These are phyloP conservation scores for Bergia sp. DNA, from an alignment of 92 coral and sea anemone species.

Conservation along the genomic window DNA sequence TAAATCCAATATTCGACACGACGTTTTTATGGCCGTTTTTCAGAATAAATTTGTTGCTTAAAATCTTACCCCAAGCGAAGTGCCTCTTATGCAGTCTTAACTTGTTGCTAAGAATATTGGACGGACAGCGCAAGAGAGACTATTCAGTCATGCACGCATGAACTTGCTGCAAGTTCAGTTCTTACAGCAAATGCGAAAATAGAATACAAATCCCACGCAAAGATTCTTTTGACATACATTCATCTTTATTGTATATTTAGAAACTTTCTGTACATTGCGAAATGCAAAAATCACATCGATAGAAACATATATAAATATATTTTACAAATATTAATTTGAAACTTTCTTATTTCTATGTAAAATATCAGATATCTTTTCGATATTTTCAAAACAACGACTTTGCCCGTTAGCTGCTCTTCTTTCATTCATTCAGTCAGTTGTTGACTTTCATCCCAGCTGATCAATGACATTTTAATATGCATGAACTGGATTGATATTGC, in stretches of 20 bases:
- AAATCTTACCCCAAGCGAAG: not conserved
- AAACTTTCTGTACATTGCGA: constrained; percentile 44
- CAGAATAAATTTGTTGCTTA: not conserved
- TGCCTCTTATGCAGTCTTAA: not conserved
- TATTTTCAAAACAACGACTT: not conserved
- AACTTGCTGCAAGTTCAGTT: not conserved
- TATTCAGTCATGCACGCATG: constrained; percentile 29
- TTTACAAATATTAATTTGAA: constrained; percentile 32
- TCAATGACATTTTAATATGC: constrained; percentile 40
- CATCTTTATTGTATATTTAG: constrained; percentile 14
- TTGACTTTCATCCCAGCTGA: constrained; percentile 42
- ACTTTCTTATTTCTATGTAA: not conserved
- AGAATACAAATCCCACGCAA: constrained; percentile 25
- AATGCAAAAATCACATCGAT: constrained; percentile 12
- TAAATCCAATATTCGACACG: not conserved
- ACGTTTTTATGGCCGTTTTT: constrained; percentile 15
- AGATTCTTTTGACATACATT: constrained; percentile 37
- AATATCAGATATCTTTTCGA: not conserved
- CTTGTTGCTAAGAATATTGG: not conserved
- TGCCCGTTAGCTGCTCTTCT: constrained; percentile 13
- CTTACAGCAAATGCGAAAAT: constrained; percentile 29
- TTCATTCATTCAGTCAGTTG: constrained; percentile 42
- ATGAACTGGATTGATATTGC: constrained; percentile 13
- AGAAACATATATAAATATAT: constrained; percentile 18
- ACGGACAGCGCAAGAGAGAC: not conserved